A percentile compares a stretch with the other conserved stretches of the same genome.
Evolutionary conservation across 2,113 vertebrate genomes (phyloP).

Genomic region (Sporophila hypoxantha): DNA sequence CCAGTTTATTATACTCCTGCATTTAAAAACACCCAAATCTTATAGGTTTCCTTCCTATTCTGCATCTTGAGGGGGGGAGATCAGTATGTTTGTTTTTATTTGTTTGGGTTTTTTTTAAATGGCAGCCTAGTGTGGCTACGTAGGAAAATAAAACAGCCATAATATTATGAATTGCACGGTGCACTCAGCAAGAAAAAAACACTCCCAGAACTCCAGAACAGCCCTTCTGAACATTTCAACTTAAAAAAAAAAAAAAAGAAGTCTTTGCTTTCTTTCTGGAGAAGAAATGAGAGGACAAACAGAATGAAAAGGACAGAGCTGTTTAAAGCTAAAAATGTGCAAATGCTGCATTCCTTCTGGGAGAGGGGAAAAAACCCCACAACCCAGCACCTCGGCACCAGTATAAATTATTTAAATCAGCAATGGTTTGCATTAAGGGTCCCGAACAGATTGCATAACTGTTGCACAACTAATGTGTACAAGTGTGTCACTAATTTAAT

Average conservation of each 20-base stretch:
- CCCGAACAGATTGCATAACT: constrained; percentile 76
- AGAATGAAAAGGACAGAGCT: not conserved
- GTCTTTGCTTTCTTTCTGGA: not conserved
- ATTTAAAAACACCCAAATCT: not conserved
- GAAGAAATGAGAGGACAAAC: not conserved
- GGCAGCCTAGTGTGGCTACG: not conserved
- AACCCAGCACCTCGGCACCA: not conserved
- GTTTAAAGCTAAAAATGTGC: constrained; percentile 10
- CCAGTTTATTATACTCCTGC: constrained; percentile 38
- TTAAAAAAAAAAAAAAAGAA: not conserved
- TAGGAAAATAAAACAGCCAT: not conserved
- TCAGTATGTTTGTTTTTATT: not conserved
- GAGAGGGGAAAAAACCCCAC: not conserved
- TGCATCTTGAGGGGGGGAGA: not conserved
- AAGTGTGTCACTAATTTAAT: constrained; percentile 84
- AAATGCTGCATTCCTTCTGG: constrained; percentile 2
- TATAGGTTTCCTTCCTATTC: not conserved
- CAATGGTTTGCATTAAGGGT: constrained; percentile 13
- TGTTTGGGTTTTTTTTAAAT: not conserved
- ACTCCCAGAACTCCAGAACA: not conserved
- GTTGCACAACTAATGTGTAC: constrained; percentile 78
- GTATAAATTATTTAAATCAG: constrained; percentile 46
- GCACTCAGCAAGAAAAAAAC: not conserved
- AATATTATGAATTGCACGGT: not conserved
- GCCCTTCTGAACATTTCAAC: not conserved